These are phyloP conservation scores for Acanthaster planci DNA, from an alignment of 35 echinoderm and acorn worm species.

Conservation along the genomic window DNA sequence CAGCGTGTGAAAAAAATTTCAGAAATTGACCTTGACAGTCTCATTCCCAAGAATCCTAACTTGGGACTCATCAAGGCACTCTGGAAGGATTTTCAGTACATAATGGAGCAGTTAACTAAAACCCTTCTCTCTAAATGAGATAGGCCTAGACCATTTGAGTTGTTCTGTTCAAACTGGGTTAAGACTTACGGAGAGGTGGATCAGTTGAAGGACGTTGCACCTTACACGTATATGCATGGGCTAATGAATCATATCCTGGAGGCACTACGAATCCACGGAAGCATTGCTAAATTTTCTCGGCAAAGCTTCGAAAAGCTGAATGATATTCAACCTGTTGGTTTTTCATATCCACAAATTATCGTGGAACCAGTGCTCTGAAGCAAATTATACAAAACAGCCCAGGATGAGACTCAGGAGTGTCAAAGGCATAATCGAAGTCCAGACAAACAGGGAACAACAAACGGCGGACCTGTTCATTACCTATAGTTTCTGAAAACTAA, in stretches of 20 bases:
- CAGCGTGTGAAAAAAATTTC: conserved; percentile 3
- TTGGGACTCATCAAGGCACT: background rate
- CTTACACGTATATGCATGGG: conserved; percentile 63
- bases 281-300: conserved; percentile 44
- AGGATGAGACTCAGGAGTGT: no score
- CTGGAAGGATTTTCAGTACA: background rate
- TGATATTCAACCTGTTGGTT: no score
- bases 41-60: background rate
- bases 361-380: no score
- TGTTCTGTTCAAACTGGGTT: background rate
- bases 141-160: background rate
- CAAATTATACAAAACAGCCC: no score
- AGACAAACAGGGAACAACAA: no score
- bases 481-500: no score
- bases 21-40: background rate
- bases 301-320: conserved; percentile 50
- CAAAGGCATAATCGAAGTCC: no score
- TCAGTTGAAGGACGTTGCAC: conserved; percentile 44
- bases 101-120: background rate
- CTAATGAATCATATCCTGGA: conserved; percentile 47
- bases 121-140: background rate
- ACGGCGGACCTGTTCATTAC: no score
- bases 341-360: no score
- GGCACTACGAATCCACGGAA: conserved; percentile 27
- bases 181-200: background rate